Conservation (phyloP, 2,888 invertebrate genomes). For the Athalia circularis region DNA sequence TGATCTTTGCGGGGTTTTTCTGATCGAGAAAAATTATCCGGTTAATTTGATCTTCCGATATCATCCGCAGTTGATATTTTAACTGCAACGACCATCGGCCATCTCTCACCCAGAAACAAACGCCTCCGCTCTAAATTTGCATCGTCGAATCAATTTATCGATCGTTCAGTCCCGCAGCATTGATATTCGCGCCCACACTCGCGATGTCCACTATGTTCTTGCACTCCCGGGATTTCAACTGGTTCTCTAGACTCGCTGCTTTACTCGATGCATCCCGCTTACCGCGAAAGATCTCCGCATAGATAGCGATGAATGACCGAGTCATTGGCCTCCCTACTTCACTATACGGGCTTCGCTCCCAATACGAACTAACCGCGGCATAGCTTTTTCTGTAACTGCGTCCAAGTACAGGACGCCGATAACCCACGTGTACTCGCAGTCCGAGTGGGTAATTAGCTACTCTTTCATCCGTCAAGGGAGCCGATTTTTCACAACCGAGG, state of each 20-base stretch:
- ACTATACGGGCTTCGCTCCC: slow-evolving; percentile 18
- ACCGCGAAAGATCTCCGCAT: slow-evolving; percentile 63
- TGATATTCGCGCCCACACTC: background rate
- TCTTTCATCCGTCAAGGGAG: no score
- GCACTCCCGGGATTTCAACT: background rate
- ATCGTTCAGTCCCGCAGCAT: slow-evolving; percentile 3
- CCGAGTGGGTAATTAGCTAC: background rate
- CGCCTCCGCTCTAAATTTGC: slow-evolving; percentile 6
- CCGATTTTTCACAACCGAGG: no score
- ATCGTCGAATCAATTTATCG: slow-evolving; percentile 24
- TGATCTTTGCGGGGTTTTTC: no score
- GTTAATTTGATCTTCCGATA: no score
- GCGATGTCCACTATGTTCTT: no score
- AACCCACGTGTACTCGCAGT: background rate
- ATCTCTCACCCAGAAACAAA: background rate
- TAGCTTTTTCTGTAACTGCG: slow-evolving; percentile 21
- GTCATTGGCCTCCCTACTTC: slow-evolving; percentile 57
- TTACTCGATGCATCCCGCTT: slow-evolving; percentile 40
- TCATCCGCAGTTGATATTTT: background rate
- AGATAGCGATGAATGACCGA: slow-evolving; percentile 61
- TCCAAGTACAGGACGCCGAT: background rate
- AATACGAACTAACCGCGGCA: slow-evolving; percentile 34
- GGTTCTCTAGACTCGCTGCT: background rate
- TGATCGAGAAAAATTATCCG: no score
- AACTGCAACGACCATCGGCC: background rate